Evolutionary conservation across 2,797 vertebrate genomes (phyloP).

Genomic region (Propithecus deckenii): DNA sequence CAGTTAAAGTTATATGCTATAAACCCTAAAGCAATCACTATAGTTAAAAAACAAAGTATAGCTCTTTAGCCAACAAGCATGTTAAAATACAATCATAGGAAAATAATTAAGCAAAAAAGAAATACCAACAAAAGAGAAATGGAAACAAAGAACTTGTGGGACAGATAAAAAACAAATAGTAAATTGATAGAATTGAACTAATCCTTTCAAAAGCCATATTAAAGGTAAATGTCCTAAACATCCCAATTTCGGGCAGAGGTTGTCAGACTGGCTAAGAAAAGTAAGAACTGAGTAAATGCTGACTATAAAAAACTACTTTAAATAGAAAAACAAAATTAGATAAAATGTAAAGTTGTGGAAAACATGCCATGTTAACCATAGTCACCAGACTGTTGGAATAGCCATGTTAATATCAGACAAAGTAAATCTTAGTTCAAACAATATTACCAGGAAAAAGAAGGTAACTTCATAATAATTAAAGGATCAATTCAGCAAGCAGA

Average conservation of each 20-base stretch:
- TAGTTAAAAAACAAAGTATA: background rate
- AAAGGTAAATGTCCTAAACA: no score
- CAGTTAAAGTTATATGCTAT: background rate
- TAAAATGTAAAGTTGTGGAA: background rate
- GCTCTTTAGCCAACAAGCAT: background rate
- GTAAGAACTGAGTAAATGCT: background rate
- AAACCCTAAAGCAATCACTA: background rate
- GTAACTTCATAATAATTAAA: background rate
- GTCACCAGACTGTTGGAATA: background rate
- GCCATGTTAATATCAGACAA: background rate
- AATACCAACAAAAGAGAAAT: background rate
- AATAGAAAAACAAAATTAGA: background rate
- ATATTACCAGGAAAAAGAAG: background rate
- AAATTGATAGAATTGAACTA: background rate
- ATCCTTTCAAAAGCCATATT: background rate
- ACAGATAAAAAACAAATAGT: background rate
- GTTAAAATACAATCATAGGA: background rate
- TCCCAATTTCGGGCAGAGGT: background rate
- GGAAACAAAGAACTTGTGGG: background rate
- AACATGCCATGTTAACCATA: background rate
- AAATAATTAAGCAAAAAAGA: background rate
- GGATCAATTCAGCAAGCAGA: background rate
- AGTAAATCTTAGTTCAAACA: background rate
- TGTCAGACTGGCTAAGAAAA: background rate
- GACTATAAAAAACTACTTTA: background rate